Base-by-base conservation (phyloP, 2,797 vertebrate genomes). In the Aeoliscus strigatus region DNA sequence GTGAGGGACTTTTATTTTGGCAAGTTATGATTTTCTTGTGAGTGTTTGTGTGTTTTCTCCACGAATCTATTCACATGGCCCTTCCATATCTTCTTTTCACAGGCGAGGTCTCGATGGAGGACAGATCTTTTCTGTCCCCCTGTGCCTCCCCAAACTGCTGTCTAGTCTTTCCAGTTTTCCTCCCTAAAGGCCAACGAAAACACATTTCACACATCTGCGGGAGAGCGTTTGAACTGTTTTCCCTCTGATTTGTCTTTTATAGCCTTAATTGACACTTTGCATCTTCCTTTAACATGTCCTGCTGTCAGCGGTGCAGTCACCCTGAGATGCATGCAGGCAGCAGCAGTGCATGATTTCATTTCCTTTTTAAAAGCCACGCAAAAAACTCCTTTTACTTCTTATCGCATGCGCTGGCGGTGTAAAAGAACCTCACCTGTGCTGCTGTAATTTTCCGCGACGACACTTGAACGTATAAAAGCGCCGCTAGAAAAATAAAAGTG, bases 71-170 rank as follows among this genome's bases (percentile, higher is more conserved):
- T 69, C 77, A 62, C 75, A 48, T 71, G 78, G 72, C 66, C 75
- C 63, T 14, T 67, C 66, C 62, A 60, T 84, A 85, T 84, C 85
- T 84, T 57, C 70, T 64, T 62, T 71, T 80, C 63, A 57, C 83
- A 84, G 85, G 77, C 80, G 56, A 75, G 77, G 76, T 84, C 81
- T 82, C 83, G 44, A 73, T 52, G 85, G 82, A 84, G 75, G 73
- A 68, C 75, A 65, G 67, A 81, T 79, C 77, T 70, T 60, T 66
- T 70, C 55, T 39, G 44, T 51, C 65, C 77, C 67, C 70, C 75
- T 54, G 66, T 25, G 73, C 63, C 76, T 77, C 73, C 64, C 66
- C 45, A 51, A 76, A 82, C 76, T 77, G 77, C 66, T 54, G 39
- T 61, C 69, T 55, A 40, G 61, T 60, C 74, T 73, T 73, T 77